A percentile compares a stretch with the other conserved stretches of the same genome.
Evolutionary conservation across 1,140 invertebrate genomes (phyloP).

Genomic region (Cotesia glomerata): DNA sequence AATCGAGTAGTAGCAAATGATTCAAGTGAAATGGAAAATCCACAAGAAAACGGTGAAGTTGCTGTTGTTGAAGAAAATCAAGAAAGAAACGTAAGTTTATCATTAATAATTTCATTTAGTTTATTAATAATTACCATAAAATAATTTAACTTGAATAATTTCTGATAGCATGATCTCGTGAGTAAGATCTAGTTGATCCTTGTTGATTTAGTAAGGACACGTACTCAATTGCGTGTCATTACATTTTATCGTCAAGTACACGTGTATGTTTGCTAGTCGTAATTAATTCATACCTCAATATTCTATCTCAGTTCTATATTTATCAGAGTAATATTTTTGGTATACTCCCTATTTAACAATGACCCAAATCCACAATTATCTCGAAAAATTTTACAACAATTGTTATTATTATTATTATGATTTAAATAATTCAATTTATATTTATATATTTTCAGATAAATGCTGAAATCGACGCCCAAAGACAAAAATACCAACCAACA

Average conservation of each 20-base stretch:
- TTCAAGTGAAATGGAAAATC: slow-evolving; percentile 38
- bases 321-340: slow-evolving; percentile 8
- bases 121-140: not conserved
- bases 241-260: too few species aligned
- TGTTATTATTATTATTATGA: not conserved
- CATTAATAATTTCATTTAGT: slow-evolving; percentile 17
- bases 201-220: too few species aligned
- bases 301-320: not conserved
- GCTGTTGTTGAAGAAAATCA: slow-evolving; percentile 36
- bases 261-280: not conserved
- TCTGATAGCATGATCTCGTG: too few species aligned
- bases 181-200: too few species aligned
- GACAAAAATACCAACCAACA: slow-evolving; percentile 66
- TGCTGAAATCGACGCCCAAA: slow-evolving; percentile 53
- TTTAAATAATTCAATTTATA: slow-evolving; percentile 19
- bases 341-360: slow-evolving; percentile 3
- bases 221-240: too few species aligned
- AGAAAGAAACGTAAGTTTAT: slow-evolving; percentile 41
- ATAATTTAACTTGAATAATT: not conserved
- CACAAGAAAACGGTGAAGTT: slow-evolving; percentile 43
- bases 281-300: not conserved
- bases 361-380: not conserved
- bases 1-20: slow-evolving; percentile 33
- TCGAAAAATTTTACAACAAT: not conserved
- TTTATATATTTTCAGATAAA: slow-evolving; percentile 43